Base-by-base conservation (phyloP, 53 echinoderm and acorn worm genomes). In the Hippasteria phrygiana region DNA sequence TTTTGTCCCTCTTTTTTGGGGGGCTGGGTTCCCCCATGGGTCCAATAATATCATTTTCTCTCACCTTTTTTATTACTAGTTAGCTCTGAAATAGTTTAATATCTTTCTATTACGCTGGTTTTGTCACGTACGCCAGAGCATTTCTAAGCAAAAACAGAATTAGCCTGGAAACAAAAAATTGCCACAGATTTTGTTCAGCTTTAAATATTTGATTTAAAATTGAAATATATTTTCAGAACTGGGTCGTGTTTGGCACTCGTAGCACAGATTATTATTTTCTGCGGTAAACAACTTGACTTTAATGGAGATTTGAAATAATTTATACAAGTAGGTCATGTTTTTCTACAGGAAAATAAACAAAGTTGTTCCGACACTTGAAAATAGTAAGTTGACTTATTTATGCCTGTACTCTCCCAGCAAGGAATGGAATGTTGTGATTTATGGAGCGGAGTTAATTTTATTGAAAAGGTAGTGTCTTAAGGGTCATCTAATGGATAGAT, bases 341-440 rank as follows among this genome's bases (percentile, higher is more conserved):
- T 42, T 28, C 66, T 16, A 82, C 29, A 40, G 17, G 18, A 33
- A 82, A 82, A 82, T 64, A 82, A 64, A 82, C 82, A 82, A 28
- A 46, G 39, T 43, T 62, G 64, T 43, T 53, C 80, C 42, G 29
- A 24, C 26, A 82, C 46, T 65, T 82, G 64, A 82, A 80, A 80
- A 0, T 10, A 62, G 40, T 39, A 41, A 80, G 62, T 80, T 80
- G 80, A 80, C 41, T 62, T 80, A 62, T 80, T 80, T 80, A 80
- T 80, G 59, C 13, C 77, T 53, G 18, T 26, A 43, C 62, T 62
- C 42, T 62, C 17, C 45, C 11, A 27, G 39, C 14, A 14, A 16
- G 43, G 31, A 66, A 31, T 62, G 43, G 41, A 26, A 12, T 32
- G 28, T 10, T 5, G 9, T 82, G 82, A 82, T 82, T 82, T 82